phyloP scores from a whole-genome alignment of 1,140 invertebrate species.

The Plodia interpunctella region DNA sequence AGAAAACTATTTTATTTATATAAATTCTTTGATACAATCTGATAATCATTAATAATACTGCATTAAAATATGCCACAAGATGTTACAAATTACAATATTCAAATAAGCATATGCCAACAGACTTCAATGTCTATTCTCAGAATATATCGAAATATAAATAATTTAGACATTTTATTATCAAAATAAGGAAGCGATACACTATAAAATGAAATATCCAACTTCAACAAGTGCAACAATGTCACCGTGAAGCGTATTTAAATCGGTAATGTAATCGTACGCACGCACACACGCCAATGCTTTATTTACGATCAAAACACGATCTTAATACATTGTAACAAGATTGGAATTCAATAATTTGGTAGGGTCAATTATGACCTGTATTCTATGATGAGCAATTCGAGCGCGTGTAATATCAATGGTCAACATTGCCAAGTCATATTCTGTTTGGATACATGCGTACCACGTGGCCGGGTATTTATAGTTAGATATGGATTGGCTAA shows the following conservation, averaged over 20 bases:
- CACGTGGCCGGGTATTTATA: slow-evolving; percentile 36
- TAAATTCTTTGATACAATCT: no score
- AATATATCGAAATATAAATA: slow-evolving; percentile 12
- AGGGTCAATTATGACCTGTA: neutral
- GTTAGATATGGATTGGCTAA: slow-evolving; percentile 15
- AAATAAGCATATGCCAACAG: neutral
- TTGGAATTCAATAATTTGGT: neutral
- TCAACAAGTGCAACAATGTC: slow-evolving; percentile 49
- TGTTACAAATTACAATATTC: neutral
- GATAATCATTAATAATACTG: no score
- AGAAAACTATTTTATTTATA: no score
- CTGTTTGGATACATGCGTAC: slow-evolving; percentile 27
- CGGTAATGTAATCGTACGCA: slow-evolving; percentile 32
- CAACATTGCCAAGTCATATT: slow-evolving; percentile 31
- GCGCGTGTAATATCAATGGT: slow-evolving; percentile 30
- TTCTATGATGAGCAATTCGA: neutral
- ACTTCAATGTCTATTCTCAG: slow-evolving; percentile 3
- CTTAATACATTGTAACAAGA: neutral
- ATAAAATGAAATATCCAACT: slow-evolving; percentile 28
- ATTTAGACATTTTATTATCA: slow-evolving; percentile 34
- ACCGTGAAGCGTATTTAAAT: slow-evolving; percentile 45
- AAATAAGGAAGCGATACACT: slow-evolving; percentile 44
- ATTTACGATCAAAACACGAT: neutral
- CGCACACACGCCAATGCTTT: neutral
- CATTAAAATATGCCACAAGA: no score